A percentile compares a stretch with the other conserved stretches of the same genome.
These are phyloP conservation scores for Pseudeuparius sepicola DNA, from an alignment of 2,888 invertebrate species.

Conservation along the genomic window DNA sequence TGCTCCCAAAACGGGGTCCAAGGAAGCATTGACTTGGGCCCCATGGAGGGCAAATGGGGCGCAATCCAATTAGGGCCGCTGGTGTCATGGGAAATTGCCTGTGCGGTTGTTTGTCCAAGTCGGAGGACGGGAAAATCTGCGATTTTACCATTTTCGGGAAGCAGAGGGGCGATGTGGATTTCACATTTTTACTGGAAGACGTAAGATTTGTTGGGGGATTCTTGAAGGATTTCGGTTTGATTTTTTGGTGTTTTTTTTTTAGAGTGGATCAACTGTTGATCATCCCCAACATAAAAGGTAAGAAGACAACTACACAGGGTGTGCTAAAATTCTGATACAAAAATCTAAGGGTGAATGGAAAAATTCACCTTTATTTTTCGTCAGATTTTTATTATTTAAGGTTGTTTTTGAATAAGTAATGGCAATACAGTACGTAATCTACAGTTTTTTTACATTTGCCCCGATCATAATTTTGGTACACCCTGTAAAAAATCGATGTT, in stretches of 20 bases:
- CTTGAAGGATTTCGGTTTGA: background rate
- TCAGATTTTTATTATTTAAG: background rate
- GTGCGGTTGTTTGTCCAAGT: slow-evolving; percentile 40
- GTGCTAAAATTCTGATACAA: too few species aligned
- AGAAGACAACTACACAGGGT: too few species aligned
- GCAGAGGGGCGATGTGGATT: slow-evolving; percentile 27
- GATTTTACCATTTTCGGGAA: slow-evolving; percentile 28
- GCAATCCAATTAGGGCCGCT: slow-evolving; percentile 36
- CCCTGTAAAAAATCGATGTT: too few species aligned
- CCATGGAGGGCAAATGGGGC: slow-evolving; percentile 34
- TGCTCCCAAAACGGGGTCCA: too few species aligned
- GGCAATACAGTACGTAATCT: too few species aligned
- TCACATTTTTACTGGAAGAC: slow-evolving; percentile 31
- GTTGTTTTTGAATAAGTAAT: too few species aligned
- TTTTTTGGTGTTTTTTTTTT: slow-evolving; percentile 16
- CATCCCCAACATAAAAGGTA: slow-evolving; percentile 25
- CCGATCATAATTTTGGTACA: too few species aligned
- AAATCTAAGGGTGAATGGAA: too few species aligned
- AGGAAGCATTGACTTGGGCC: slow-evolving; percentile 21
- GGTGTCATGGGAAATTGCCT: slow-evolving; percentile 43
- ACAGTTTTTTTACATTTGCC: too few species aligned
- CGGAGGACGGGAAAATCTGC: slow-evolving; percentile 25
- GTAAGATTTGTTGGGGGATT: slow-evolving; percentile 22
- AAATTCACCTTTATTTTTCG: background rate
- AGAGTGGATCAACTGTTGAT: slow-evolving; percentile 20